phyloP scores from a whole-genome alignment of 2,113 vertebrate genomes.

The Fregata magnificens region DNA sequence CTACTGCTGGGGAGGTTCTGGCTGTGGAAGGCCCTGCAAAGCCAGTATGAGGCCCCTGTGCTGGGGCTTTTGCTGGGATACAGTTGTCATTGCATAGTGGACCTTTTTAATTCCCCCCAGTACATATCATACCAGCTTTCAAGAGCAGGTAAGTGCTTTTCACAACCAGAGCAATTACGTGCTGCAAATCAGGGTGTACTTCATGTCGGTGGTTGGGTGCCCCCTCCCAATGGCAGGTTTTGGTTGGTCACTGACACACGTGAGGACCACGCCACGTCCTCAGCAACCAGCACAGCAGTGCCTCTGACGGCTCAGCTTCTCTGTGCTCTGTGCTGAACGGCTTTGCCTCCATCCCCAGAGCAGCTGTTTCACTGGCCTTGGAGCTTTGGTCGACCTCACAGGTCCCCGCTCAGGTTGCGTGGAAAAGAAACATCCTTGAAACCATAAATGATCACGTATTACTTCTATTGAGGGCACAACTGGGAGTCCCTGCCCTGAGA shows the following conservation, averaged over 20 bases:
- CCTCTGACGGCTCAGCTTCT: background rate
- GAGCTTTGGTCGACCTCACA: background rate
- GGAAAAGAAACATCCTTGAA: background rate
- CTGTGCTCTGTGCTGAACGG: background rate
- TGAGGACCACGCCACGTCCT: too few relatives aligned
- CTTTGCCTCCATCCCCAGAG: background rate
- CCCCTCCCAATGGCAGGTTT: background rate
- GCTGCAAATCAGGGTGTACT: background rate
- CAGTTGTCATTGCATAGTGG: background rate
- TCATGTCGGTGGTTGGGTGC: background rate
- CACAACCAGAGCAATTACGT: background rate
- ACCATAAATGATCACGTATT: background rate
- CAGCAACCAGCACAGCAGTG: background rate
- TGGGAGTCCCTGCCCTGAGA: background rate
- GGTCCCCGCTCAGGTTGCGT: background rate
- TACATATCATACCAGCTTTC: background rate
- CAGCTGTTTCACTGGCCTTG: background rate
- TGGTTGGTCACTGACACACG: background rate
- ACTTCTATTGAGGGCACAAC: background rate
- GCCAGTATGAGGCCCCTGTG: fast-evolving
- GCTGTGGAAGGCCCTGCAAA: background rate
- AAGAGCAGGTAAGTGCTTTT: background rate
- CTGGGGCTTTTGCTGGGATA: background rate
- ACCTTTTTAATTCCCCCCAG: background rate
- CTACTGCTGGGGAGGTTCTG: background rate